Evolutionary conservation across 2,888 invertebrate genomes (phyloP).

Genomic region (Siphonodentalium dalli): DNA sequence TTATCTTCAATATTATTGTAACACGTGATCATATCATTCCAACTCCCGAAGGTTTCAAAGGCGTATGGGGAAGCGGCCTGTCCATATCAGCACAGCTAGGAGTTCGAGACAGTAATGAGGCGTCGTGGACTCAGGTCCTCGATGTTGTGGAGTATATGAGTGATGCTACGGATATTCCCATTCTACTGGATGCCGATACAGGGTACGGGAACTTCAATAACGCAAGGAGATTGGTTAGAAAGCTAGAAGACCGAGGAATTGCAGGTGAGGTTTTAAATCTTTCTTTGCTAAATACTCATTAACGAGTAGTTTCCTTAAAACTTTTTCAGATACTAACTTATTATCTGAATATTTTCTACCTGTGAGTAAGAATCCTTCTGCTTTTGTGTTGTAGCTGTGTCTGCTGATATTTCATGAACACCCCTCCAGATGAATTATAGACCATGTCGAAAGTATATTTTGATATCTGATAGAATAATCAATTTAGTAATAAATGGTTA

Average conservation of each 20-base stretch:
- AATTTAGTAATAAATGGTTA: no score
- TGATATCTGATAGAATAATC: no score
- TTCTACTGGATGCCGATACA: slow-evolving; percentile 67
- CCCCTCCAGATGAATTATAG: no score
- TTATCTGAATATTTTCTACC: no score
- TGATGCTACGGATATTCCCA: slow-evolving; percentile 65
- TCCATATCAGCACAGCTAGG: slow-evolving; percentile 66
- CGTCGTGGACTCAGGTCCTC: slow-evolving; percentile 67
- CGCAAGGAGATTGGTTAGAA: slow-evolving; percentile 64
- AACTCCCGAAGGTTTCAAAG: slow-evolving; percentile 52
- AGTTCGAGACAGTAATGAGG: slow-evolving; percentile 67
- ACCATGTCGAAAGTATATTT: no score
- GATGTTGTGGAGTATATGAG: slow-evolving; percentile 67
- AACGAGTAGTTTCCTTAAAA: no score
- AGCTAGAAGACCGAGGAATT: slow-evolving; percentile 65
- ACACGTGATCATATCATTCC: no score
- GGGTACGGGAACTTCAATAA: slow-evolving; percentile 68
- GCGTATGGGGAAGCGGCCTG: slow-evolving; percentile 67
- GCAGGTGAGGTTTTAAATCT: slow-evolving; percentile 56
- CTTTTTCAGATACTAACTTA: no score
- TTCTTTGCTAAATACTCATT: not conserved
- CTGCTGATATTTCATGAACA: no score
- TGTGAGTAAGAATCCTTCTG: no score
- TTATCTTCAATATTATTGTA: not conserved
- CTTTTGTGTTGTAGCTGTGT: no score